A percentile compares a stretch with the other conserved stretches of the same genome.
phyloP scores from a whole-genome alignment of 2,797 vertebrate species.

The Simalia tracyae region DNA sequence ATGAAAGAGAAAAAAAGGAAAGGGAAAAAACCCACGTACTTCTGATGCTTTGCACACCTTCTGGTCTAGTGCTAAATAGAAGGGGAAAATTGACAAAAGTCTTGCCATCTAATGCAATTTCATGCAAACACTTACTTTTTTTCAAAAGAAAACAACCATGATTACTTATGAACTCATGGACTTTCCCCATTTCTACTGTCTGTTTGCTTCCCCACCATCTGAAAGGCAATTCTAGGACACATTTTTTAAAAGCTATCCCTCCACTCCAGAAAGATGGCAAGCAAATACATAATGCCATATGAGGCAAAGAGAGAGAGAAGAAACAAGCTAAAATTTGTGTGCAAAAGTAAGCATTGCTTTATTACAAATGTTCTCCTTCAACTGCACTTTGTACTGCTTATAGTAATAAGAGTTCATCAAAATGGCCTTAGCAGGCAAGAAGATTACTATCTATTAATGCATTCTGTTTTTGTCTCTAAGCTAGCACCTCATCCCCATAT shows the following conservation, averaged over 20 bases:
- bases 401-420: slow-evolving; percentile 11
- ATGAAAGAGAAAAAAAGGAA: background rate
- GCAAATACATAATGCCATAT: background rate
- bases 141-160: slow-evolving; percentile 1
- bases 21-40: background rate
- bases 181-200: slow-evolving; percentile 14
- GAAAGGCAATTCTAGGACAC: slow-evolving; percentile 37
- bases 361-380: slow-evolving; percentile 41
- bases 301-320: background rate
- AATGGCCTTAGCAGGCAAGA: background rate
- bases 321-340: background rate
- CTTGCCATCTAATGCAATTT: slow-evolving; percentile 35
- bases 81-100: background rate
- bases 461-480: slow-evolving; percentile 37
- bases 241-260: slow-evolving; percentile 14
- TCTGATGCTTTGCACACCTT: background rate
- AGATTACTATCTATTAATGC: background rate
- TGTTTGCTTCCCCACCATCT: slow-evolving; percentile 13
- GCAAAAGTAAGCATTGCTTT: slow-evolving; percentile 5
- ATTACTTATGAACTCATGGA: slow-evolving; percentile 20
- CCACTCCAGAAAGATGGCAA: background rate
- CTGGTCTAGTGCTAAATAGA: background rate
- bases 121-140: background rate
- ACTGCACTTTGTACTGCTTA: background rate
- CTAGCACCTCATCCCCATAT: slow-evolving; percentile 40